Conservation (phyloP, 2,797 vertebrate genomes). For the Poeciliopsis gracilis region DNA sequence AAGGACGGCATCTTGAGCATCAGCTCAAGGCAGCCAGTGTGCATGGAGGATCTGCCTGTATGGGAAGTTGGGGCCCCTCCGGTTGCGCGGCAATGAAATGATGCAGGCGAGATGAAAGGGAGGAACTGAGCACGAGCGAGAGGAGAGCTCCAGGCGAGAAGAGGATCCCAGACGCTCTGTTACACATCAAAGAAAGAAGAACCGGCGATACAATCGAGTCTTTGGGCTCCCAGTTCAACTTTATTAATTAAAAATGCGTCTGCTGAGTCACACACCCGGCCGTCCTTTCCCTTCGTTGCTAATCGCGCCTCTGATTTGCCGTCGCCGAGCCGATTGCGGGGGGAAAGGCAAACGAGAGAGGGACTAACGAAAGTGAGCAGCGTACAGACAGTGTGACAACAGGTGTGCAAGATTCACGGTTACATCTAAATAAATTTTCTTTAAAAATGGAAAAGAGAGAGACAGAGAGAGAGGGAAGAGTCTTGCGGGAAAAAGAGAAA, state of each 20-base stretch:
- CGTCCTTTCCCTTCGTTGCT: constrained; percentile 36
- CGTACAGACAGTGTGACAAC: too few relatives aligned
- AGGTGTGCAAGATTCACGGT: too few relatives aligned
- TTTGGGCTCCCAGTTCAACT: constrained; percentile 61
- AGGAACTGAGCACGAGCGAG: constrained; percentile 43
- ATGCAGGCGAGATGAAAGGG: constrained; percentile 60
- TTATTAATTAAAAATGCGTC: constrained; percentile 77
- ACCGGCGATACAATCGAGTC: constrained; percentile 64
- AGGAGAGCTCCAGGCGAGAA: constrained; percentile 62
- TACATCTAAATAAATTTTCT: too few relatives aligned
- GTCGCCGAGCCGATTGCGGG: constrained; percentile 41
- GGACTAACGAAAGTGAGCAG: constrained; percentile 23
- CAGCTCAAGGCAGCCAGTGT: constrained; percentile 34
- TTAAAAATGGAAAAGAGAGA: constrained; percentile 35
- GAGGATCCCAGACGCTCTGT: constrained; percentile 67
- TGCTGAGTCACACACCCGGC: constrained; percentile 63
- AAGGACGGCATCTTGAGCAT: constrained; percentile 31
- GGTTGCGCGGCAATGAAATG: constrained; percentile 40
- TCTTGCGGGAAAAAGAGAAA: constrained; percentile 10
- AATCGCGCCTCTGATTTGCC: constrained; percentile 52
- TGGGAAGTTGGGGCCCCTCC: constrained; percentile 20
- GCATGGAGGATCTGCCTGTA: constrained; percentile 33
- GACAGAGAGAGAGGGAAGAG: constrained; percentile 24
- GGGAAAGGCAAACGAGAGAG: constrained; percentile 2
- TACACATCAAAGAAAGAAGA: constrained; percentile 75